Conservation (phyloP, 2,888 invertebrate genomes). For the Synanthedon tipuliformis region DNA sequence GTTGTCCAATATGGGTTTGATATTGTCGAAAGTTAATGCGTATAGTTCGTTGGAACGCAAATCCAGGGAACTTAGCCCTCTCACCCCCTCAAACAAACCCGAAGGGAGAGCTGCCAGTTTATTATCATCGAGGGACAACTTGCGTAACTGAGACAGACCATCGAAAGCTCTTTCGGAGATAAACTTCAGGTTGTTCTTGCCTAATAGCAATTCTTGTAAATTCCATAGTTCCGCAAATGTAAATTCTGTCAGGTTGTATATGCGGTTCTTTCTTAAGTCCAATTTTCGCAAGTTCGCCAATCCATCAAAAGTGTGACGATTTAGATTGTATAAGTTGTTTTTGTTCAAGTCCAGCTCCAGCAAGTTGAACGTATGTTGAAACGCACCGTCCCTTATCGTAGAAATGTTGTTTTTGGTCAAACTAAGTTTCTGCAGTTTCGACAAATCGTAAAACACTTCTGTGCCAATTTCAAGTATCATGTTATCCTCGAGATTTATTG, state of each 20-base stretch:
- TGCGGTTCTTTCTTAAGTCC: slow-evolving; percentile 79
- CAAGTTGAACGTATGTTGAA: slow-evolving; percentile 78
- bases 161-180: slow-evolving; percentile 83
- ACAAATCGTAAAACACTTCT: slow-evolving; percentile 79
- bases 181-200: slow-evolving; percentile 77
- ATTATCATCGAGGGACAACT: slow-evolving; percentile 81
- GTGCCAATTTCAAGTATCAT: slow-evolving; percentile 79
- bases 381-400: slow-evolving; percentile 86
- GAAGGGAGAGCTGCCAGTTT: slow-evolving; percentile 77
- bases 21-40: slow-evolving; percentile 80
- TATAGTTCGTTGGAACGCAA: slow-evolving; percentile 81
- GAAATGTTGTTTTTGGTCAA: slow-evolving; percentile 90
- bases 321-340: slow-evolving; percentile 80
- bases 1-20: slow-evolving; percentile 82
- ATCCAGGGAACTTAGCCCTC: slow-evolving; percentile 79
- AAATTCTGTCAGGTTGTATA: slow-evolving; percentile 82
- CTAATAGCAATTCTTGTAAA: slow-evolving; percentile 76
- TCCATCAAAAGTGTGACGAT: slow-evolving; percentile 82
- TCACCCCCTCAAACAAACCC: slow-evolving; percentile 79
- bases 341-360: slow-evolving; percentile 84
- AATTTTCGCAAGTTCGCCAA: slow-evolving; percentile 79
- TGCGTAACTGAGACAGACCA: slow-evolving; percentile 78
- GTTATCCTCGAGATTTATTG: slow-evolving; percentile 81
- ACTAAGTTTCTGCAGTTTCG: slow-evolving; percentile 78
- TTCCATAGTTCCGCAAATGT: slow-evolving; percentile 84